Percentiles rank a stretch among this genome's conserved stretches.
Evolutionary conservation across 2,888 invertebrate genomes (phyloP).

Genomic region (Lamellibrachia columna): DNA sequence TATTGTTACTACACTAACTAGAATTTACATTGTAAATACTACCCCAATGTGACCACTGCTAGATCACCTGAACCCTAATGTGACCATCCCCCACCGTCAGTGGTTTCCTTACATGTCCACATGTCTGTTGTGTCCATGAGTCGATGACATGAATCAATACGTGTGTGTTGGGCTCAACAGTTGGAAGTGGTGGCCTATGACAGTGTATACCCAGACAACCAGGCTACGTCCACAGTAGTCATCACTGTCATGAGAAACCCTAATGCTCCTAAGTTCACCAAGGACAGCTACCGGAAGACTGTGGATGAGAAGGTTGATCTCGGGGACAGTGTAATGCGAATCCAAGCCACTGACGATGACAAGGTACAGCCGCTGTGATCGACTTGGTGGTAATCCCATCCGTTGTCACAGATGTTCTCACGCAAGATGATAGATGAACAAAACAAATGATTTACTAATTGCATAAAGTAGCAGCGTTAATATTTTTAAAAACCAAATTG

Average conservation of each 20-base stretch:
- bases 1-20: too few species aligned
- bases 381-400: too few species aligned
- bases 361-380: conserved; percentile 21
- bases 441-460: too few species aligned
- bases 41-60: too few species aligned
- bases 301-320: conserved; percentile 78
- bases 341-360: conserved; percentile 51
- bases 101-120: too few species aligned
- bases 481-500: too few species aligned
- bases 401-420: too few species aligned
- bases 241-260: conserved; percentile 54
- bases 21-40: too few species aligned
- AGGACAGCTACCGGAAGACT: conserved; percentile 84
- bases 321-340: conserved; percentile 46
- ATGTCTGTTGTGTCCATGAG: too few species aligned
- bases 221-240: conserved; percentile 46
- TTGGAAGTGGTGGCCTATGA: conserved; percentile 55
- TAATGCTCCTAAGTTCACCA: conserved; percentile 80
- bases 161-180: conserved; percentile 40
- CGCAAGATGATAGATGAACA: too few species aligned
- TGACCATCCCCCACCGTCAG: background rate
- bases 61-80: too few species aligned
- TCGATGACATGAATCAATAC: background rate
- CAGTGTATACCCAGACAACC: conserved; percentile 47
- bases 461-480: too few species aligned